These are phyloP conservation scores for Microcebus tavaratra DNA, from an alignment of 2,113 vertebrate species.

Conservation along the genomic window DNA sequence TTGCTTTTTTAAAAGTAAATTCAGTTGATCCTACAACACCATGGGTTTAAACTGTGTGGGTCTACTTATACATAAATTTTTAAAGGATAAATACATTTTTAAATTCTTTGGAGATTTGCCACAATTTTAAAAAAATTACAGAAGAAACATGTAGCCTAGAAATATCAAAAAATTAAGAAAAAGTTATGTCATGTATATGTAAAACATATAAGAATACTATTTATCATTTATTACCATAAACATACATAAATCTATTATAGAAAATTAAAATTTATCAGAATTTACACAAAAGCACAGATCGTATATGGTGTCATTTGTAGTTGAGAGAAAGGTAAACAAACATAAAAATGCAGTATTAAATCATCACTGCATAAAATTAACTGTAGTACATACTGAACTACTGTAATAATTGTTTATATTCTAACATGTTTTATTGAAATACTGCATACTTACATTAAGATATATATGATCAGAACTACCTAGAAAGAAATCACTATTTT, in stretches of 20 bases:
- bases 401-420: neutral
- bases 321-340: neutral
- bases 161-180: neutral
- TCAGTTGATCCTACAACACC: neutral
- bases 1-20: neutral
- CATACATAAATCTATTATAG: neutral
- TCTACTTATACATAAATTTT: neutral
- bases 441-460: no score
- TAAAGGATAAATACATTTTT: neutral
- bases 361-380: neutral
- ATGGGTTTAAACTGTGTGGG: neutral
- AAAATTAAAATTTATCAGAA: neutral
- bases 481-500: no score
- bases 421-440: no score
- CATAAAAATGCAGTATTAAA: neutral
- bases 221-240: neutral
- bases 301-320: neutral
- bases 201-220: neutral
- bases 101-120: neutral
- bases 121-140: neutral
- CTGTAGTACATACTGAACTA: neutral
- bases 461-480: no score
- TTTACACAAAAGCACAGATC: neutral
- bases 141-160: neutral
- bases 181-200: neutral